Conservation (phyloP, 1,140 invertebrate genomes). For the Trichogramma pretiosum region DNA sequence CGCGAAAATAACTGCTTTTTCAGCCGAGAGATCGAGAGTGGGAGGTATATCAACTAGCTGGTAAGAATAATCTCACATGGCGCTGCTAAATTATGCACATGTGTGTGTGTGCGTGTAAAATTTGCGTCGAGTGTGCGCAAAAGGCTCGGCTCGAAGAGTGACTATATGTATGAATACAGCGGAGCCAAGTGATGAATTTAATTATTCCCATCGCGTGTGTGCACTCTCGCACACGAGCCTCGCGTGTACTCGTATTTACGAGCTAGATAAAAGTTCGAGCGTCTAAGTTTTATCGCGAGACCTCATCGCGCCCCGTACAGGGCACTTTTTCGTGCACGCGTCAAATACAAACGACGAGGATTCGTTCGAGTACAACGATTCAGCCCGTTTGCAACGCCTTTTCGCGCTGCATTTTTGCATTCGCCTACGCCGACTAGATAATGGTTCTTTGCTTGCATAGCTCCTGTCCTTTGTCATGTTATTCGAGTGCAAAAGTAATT, state of each 20-base stretch:
- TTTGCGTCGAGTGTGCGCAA: no score
- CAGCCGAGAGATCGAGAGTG: background rate
- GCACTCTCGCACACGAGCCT: background rate
- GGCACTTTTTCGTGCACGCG: conserved; percentile 5
- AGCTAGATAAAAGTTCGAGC: conserved; percentile 19
- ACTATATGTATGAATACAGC: no score
- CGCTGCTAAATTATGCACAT: no score
- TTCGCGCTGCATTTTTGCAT: no score
- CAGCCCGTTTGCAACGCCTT: no score
- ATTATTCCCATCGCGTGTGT: conserved; percentile 18
- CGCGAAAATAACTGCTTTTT: conserved; percentile 11
- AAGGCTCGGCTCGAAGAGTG: no score
- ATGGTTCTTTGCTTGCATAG: no score
- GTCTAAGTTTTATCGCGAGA: conserved; percentile 15
- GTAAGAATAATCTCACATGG: background rate
- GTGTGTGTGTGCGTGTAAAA: background rate
- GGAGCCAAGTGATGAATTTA: conserved; percentile 16
- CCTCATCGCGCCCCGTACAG: background rate
- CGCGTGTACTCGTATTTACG: conserved; percentile 10
- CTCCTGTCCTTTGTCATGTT: no score
- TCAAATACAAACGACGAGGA: no score
- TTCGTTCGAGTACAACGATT: no score
- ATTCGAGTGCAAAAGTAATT: no score
- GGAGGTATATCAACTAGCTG: background rate
- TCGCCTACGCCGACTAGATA: no score